A percentile compares a stretch with the other conserved stretches of the same genome.
Conservation (phyloP, 1,140 invertebrate genomes). For the Ostrea denselamellosa region DNA sequence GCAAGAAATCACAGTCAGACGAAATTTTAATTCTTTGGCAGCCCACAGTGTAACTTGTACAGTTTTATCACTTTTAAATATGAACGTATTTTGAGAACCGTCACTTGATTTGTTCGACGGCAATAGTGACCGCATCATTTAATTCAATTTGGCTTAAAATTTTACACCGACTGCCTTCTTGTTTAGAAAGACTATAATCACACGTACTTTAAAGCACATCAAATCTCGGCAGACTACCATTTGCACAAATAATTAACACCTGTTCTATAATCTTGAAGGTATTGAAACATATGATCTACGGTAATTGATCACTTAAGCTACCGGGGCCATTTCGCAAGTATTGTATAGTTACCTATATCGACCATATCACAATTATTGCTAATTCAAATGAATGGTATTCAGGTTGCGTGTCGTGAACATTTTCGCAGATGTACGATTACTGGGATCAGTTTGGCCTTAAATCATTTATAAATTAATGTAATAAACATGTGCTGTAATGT, state of each 20-base stretch:
- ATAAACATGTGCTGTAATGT: constrained; percentile 5
- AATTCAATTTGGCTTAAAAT: too few species aligned
- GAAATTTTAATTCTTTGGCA: too few species aligned
- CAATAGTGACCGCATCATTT: too few species aligned
- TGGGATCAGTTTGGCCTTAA: not conserved
- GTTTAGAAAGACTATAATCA: not conserved
- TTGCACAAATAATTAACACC: constrained; percentile 25
- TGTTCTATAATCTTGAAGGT: constrained; percentile 5
- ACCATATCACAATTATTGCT: not conserved
- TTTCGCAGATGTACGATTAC: not conserved
- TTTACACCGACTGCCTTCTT: too few species aligned
- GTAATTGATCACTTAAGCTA: not conserved
- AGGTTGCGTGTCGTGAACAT: constrained; percentile 3
- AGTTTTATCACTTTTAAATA: too few species aligned
- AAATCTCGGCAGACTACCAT: not conserved
- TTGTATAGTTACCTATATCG: constrained; percentile 20
- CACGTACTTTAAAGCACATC: not conserved
- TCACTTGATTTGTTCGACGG: too few species aligned
- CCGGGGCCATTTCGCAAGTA: not conserved
- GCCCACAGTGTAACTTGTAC: too few species aligned
- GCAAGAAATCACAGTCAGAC: too few species aligned
- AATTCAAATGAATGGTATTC: not conserved
- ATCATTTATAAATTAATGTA: not conserved
- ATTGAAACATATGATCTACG: constrained; percentile 11
- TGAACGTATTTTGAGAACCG: too few species aligned